A percentile compares a stretch with the other conserved stretches of the same genome.
These are phyloP conservation scores for Phortica okadai DNA, from an alignment of 2,888 invertebrate species.

Conservation along the genomic window DNA sequence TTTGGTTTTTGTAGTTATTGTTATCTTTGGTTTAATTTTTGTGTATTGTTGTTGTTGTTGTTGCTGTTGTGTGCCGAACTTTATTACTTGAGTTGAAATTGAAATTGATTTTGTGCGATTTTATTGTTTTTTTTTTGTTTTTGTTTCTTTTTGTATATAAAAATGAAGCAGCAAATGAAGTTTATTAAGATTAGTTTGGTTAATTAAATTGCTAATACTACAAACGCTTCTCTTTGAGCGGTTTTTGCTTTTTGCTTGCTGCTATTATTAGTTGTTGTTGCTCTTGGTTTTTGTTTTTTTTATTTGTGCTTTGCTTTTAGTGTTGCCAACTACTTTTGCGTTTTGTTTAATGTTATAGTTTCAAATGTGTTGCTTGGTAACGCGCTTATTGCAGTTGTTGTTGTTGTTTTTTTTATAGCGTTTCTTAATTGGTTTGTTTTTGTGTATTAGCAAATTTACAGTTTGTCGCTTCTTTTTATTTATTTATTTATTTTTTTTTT, in stretches of 20 bases:
- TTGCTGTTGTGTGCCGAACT: slow-evolving; percentile 2
- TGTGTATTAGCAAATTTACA: slow-evolving; percentile 20
- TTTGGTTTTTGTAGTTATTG: slow-evolving; percentile 39
- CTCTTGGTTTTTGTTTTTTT: slow-evolving; percentile 40
- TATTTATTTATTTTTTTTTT: slow-evolving; percentile 31
- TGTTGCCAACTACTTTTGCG: slow-evolving; percentile 32
- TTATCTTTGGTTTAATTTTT: slow-evolving; percentile 34
- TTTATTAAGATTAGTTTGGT: slow-evolving; percentile 23
- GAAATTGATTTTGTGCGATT: neutral
- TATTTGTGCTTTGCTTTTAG: slow-evolving; percentile 45
- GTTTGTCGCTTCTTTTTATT: slow-evolving; percentile 46
- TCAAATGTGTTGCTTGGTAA: slow-evolving; percentile 37
- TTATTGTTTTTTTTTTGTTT: neutral
- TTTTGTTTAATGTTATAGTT: slow-evolving; percentile 43
- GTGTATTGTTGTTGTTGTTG: slow-evolving; percentile 20
- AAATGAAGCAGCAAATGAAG: slow-evolving; percentile 43
- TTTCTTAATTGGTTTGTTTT: slow-evolving; percentile 39
- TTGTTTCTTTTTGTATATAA: slow-evolving; percentile 28
- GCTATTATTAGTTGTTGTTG: slow-evolving; percentile 31
- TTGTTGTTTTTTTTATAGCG: slow-evolving; percentile 32
- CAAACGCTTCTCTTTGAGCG: slow-evolving; percentile 19
- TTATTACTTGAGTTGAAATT: slow-evolving; percentile 2
- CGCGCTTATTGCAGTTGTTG: slow-evolving; percentile 63
- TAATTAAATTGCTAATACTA: slow-evolving; percentile 30
- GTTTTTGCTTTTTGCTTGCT: slow-evolving; percentile 40